phyloP scores from a whole-genome alignment of 2,113 vertebrate genomes.

The Suricata suricatta region DNA sequence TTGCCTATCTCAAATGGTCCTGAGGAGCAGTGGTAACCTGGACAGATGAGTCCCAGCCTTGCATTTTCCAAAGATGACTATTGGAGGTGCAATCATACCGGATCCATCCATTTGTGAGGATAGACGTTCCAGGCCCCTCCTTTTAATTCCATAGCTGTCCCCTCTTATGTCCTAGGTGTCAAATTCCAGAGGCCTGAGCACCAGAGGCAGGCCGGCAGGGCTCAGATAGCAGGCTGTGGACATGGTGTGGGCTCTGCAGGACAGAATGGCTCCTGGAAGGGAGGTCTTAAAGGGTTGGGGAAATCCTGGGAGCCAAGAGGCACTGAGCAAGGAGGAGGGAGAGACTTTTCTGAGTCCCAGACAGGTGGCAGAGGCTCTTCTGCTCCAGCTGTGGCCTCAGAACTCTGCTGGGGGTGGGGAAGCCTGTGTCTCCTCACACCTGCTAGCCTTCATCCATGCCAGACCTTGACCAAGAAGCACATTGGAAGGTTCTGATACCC shows the following conservation, averaged over 20 bases:
- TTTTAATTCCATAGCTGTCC: not conserved
- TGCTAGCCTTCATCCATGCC: not conserved
- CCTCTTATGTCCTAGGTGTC: not conserved
- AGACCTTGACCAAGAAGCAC: not conserved
- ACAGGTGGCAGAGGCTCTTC: fast-evolving
- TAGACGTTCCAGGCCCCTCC: not conserved
- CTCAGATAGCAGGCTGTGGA: not conserved
- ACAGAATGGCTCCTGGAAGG: not conserved
- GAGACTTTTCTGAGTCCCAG: not conserved
- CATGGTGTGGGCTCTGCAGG: too few species aligned
- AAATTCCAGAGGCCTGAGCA: not conserved
- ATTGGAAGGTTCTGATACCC: not conserved
- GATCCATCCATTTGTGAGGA: not conserved
- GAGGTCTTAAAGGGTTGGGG: not conserved
- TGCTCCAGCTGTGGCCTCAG: not conserved
- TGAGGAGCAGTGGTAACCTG: not conserved
- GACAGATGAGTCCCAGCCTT: not conserved
- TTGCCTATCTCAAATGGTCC: not conserved
- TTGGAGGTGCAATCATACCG: not conserved
- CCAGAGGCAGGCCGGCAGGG: not conserved
- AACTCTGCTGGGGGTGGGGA: too few species aligned
- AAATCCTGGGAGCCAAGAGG: not conserved
- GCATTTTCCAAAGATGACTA: not conserved
- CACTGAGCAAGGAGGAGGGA: not conserved
- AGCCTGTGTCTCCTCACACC: not conserved